A percentile compares a stretch with the other conserved stretches of the same genome.
phyloP scores from a whole-genome alignment of 1,140 invertebrate genomes.

The Nylanderia fulva region DNA sequence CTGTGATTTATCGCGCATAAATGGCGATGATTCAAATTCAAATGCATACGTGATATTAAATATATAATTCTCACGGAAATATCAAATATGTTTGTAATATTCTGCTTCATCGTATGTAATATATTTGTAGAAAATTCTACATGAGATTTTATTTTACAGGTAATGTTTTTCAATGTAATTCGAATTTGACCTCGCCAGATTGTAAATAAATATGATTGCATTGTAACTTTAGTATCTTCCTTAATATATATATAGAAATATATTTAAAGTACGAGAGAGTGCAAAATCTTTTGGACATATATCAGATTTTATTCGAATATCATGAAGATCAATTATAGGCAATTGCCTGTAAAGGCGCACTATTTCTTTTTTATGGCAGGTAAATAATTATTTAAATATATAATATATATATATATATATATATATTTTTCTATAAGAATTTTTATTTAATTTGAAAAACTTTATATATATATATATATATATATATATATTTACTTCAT shows the following conservation, averaged over 20 bases:
- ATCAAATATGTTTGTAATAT: not conserved
- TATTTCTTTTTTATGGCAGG: slow-evolving; percentile 94
- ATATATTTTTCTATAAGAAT: not conserved
- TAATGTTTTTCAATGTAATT: too few relatives aligned
- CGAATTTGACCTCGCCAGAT: too few relatives aligned
- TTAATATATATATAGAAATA: too few relatives aligned
- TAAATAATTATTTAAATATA: slow-evolving; percentile 82
- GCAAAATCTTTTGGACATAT: not conserved
- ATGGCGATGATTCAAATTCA: not conserved
- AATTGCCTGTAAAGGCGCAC: slow-evolving; percentile 92
- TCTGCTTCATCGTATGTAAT: too few relatives aligned
- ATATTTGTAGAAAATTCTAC: too few relatives aligned
- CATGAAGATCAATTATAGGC: slow-evolving; percentile 88
- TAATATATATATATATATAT: not conserved
- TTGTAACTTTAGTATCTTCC: too few relatives aligned
- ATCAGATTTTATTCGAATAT: not conserved
- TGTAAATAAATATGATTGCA: too few relatives aligned
- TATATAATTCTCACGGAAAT: not conserved
- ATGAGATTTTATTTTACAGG: too few relatives aligned
- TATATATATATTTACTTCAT: too few relatives aligned
- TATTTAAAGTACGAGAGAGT: not conserved
- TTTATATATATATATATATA: not conserved
- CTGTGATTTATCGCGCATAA: not conserved
- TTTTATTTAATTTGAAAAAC: not conserved
- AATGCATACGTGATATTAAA: not conserved